These are phyloP conservation scores for Arion vulgaris DNA, from an alignment of 1,140 invertebrate genomes.

Conservation along the genomic window DNA sequence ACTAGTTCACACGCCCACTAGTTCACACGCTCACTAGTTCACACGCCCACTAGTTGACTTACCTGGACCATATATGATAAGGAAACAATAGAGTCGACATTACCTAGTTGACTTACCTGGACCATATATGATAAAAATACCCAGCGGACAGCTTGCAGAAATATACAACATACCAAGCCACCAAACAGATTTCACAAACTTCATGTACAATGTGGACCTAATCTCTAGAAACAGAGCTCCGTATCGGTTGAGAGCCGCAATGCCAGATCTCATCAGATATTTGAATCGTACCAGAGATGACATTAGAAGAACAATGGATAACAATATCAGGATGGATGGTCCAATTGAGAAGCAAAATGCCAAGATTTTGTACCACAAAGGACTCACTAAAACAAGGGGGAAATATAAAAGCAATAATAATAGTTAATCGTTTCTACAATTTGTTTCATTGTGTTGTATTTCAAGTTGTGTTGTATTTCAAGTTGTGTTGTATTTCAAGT, in stretches of 20 bases:
- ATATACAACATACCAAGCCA: not conserved
- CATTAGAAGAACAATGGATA: conserved; percentile 14
- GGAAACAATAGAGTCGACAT: no score
- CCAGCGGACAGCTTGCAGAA: not conserved
- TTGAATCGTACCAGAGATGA: not conserved
- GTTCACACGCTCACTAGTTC: no score
- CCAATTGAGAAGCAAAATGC: not conserved
- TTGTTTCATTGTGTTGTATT: no score
- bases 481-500: no score
- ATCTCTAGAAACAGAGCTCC: conserved; percentile 16
- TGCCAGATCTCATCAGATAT: not conserved
- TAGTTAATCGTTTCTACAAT: no score
- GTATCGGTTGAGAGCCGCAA: conserved; percentile 9
- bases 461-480: no score
- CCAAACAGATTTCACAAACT: not conserved
- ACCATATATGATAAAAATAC: not conserved
- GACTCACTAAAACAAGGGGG: not conserved
- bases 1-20: no score
- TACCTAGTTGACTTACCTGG: no score
- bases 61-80: no score
- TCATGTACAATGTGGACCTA: not conserved
- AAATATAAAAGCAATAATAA: no score
- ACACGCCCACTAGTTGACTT: no score
- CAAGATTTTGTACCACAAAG: conserved; percentile 15
- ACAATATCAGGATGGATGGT: not conserved